Percentiles rank a stretch among this genome's conserved stretches.
Evolutionary conservation across 2,113 vertebrate genomes (phyloP).

Genomic region (Mixornis gularis): DNA sequence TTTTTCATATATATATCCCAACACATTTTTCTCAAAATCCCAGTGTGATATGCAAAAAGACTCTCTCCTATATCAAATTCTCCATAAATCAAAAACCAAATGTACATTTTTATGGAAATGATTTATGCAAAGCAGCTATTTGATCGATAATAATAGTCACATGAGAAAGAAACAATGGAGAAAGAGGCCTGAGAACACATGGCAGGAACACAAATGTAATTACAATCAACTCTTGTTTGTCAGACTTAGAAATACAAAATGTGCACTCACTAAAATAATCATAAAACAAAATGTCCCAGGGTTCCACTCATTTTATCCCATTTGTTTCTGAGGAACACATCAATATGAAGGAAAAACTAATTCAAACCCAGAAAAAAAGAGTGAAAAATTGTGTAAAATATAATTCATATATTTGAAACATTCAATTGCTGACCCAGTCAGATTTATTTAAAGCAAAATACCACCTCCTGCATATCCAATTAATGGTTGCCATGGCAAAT

Average conservation of each 20-base stretch:
- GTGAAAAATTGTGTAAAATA: neutral
- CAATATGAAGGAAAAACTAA: neutral
- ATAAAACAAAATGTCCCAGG: neutral
- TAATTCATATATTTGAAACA: neutral
- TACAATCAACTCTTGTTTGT: slow-evolving; percentile 40
- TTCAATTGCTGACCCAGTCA: slow-evolving; percentile 21
- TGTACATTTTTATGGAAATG: neutral
- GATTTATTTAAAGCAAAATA: slow-evolving; percentile 48
- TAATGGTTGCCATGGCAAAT: slow-evolving; percentile 59
- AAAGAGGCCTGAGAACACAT: neutral
- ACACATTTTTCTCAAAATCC: neutral
- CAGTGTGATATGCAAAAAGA: neutral
- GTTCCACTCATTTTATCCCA: neutral
- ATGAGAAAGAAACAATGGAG: neutral
- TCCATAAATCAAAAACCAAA: neutral
- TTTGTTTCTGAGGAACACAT: neutral
- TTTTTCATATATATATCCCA: neutral
- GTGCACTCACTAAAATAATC: neutral
- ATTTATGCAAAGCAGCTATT: neutral
- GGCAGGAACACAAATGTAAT: slow-evolving; percentile 18
- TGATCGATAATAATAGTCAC: neutral
- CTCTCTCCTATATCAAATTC: neutral
- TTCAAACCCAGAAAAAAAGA: neutral
- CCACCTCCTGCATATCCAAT: slow-evolving; percentile 25
- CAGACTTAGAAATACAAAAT: neutral